A percentile compares a stretch with the other conserved stretches of the same genome.
Evolutionary conservation across 2,113 vertebrate genomes (phyloP).

Genomic region (Ophiodon elongatus): DNA sequence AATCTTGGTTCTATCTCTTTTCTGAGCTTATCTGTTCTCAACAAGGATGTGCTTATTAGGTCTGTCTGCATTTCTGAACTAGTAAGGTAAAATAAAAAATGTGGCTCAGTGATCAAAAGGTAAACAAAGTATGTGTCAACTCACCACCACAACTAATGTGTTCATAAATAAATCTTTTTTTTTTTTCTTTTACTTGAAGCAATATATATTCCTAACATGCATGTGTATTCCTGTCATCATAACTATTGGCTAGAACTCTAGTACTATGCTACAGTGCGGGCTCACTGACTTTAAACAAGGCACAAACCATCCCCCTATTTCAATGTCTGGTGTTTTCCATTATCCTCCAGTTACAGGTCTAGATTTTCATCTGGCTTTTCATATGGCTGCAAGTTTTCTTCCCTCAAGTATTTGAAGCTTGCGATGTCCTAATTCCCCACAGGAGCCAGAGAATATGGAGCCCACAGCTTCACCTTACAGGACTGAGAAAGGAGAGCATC

Average conservation of each 20-base stretch:
- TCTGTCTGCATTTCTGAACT: constrained; percentile 44
- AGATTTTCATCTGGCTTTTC: constrained; percentile 21
- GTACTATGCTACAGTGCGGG: constrained; percentile 2
- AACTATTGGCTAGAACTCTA: background rate
- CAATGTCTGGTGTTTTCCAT: constrained; percentile 1
- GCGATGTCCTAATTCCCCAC: constrained; percentile 35
- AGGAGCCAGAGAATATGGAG: constrained; percentile 22
- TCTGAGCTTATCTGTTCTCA: constrained; percentile 41
- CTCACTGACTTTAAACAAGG: background rate
- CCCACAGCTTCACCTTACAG: constrained; percentile 51
- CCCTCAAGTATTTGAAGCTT: constrained; percentile 24
- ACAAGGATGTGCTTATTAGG: constrained; percentile 42
- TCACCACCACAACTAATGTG: too few species aligned
- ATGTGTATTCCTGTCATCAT: constrained; percentile 3
- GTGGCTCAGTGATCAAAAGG: constrained; percentile 42
- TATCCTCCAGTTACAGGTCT: constrained; percentile 23
- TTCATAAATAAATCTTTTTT: too few species aligned
- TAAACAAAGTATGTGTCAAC: constrained; percentile 19
- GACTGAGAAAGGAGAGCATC: constrained; percentile 36
- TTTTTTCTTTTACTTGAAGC: too few species aligned
- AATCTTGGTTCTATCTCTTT: constrained; percentile 48
- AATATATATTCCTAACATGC: background rate
- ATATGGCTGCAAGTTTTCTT: constrained; percentile 22
- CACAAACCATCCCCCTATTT: background rate
- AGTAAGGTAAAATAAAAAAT: constrained; percentile 53